Conservation (phyloP, 2,113 vertebrate genomes). For the Oostethus manadensis region DNA sequence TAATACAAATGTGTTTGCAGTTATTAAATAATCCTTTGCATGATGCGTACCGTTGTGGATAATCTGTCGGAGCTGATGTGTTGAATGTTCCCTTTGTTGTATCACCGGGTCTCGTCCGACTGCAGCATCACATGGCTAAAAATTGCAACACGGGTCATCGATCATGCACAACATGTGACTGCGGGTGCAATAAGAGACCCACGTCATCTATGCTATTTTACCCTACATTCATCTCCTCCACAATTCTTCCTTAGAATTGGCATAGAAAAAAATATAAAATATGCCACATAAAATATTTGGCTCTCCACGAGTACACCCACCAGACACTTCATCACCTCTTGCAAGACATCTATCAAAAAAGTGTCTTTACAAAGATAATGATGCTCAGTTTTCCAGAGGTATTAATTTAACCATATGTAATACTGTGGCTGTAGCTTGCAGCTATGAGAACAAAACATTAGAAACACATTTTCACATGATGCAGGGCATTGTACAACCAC, state of each 20-base stretch:
- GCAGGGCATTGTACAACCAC: too few species aligned
- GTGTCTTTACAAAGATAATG: too few species aligned
- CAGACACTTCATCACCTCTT: too few species aligned
- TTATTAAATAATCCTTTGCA: neutral
- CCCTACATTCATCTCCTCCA: conserved; percentile 1
- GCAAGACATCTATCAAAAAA: too few species aligned
- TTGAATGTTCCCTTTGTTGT: conserved; percentile 48
- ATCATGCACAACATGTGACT: conserved; percentile 42
- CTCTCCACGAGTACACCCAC: neutral
- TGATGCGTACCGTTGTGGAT: conserved; percentile 24
- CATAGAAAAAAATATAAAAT: neutral
- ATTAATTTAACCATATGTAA: too few species aligned
- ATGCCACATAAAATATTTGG: too few species aligned
- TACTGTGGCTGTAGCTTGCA: too few species aligned
- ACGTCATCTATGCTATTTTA: conserved; percentile 30
- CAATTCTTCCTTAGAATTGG: neutral
- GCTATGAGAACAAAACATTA: too few species aligned
- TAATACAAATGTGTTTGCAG: neutral
- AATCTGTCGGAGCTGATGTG: conserved; percentile 12
- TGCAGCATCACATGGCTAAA: conserved; percentile 60
- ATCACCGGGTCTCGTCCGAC: conserved; percentile 31
- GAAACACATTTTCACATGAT: too few species aligned
- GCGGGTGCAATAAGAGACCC: conserved; percentile 17
- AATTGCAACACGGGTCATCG: conserved; percentile 51
- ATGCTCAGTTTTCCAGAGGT: too few species aligned